phyloP scores from a whole-genome alignment of 64 coral and sea anemone species.

The Hydrozoanthus tunicans region DNA sequence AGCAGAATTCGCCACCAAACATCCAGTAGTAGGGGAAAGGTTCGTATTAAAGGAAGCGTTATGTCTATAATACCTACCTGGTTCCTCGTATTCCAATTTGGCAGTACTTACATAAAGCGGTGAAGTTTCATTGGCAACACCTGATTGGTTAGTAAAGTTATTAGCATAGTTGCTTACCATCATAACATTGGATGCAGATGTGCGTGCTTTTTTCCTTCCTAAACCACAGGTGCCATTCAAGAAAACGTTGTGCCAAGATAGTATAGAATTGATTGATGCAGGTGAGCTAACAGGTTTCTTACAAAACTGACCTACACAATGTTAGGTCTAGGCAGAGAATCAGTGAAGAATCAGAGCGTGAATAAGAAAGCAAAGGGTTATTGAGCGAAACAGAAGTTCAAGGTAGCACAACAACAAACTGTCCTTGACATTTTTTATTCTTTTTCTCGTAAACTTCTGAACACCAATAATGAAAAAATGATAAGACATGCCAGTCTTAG shows the following conservation, averaged over 20 bases:
- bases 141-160: conserved; percentile 13
- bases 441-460: no score
- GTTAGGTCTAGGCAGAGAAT: no score
- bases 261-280: neutral
- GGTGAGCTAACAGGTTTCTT: neutral
- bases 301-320: no score
- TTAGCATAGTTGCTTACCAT: conserved; percentile 4
- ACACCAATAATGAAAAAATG: no score
- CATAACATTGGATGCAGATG: neutral
- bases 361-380: no score
- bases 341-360: no score
- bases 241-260: neutral
- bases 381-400: neutral
- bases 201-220: conserved; percentile 10
- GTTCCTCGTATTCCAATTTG: conserved; percentile 27
- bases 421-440: no score
- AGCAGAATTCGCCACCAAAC: no score
- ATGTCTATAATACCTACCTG: conserved; percentile 12
- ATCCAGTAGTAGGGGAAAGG: no score
- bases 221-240: neutral
- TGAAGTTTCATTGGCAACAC: conserved; percentile 26
- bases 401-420: neutral
- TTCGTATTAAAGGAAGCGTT: no score
- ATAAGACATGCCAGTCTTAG: no score
- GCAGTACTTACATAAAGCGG: conserved; percentile 24